A percentile compares a stretch with the other conserved stretches of the same genome.
Evolutionary conservation across 2,888 invertebrate genomes (phyloP).

Genomic region (Cheilosia urbana): DNA sequence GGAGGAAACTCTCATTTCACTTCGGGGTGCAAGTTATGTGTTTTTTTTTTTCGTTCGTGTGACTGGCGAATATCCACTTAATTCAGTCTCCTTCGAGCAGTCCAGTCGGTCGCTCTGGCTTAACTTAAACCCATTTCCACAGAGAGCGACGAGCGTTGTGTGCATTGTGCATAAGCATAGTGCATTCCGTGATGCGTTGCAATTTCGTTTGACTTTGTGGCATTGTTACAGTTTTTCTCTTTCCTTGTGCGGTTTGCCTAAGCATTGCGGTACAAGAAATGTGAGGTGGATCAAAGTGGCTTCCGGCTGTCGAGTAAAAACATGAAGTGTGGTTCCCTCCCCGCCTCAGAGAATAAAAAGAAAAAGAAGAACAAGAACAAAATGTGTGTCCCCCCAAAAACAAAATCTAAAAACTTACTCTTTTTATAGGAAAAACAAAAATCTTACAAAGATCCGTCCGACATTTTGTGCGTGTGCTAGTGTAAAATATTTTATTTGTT

Average conservation of each 20-base stretch:
- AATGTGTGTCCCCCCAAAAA: conserved; percentile 57
- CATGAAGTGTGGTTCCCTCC: conserved; percentile 4
- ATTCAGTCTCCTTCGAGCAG: conserved; percentile 57
- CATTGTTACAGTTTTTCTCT: conserved; percentile 28
- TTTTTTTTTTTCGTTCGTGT: conserved; percentile 41
- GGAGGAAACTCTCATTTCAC: conserved; percentile 60
- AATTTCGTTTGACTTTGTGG: conserved; percentile 32
- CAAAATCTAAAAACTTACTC: background rate
- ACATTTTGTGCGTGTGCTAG: conserved; percentile 7
- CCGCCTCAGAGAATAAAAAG: conserved; percentile 13
- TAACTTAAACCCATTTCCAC: conserved; percentile 15
- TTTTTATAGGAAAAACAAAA: conserved; percentile 56
- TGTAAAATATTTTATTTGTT: background rate
- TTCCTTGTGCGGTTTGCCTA: conserved; percentile 28
- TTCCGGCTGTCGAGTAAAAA: conserved; percentile 13
- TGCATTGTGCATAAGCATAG: too few relatives aligned
- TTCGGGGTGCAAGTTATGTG: conserved; percentile 45
- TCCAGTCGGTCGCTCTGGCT: conserved; percentile 22
- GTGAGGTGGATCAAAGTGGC: conserved; percentile 34
- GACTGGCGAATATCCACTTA: conserved; percentile 50
- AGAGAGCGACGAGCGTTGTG: background rate
- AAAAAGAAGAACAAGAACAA: conserved; percentile 43
- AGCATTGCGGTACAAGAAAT: conserved; percentile 1
- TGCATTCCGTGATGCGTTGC: conserved; percentile 48
- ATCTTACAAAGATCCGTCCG: background rate